Evolutionary conservation across 2,113 vertebrate genomes (phyloP).

Genomic region (Melanerpes aurifrons): DNA sequence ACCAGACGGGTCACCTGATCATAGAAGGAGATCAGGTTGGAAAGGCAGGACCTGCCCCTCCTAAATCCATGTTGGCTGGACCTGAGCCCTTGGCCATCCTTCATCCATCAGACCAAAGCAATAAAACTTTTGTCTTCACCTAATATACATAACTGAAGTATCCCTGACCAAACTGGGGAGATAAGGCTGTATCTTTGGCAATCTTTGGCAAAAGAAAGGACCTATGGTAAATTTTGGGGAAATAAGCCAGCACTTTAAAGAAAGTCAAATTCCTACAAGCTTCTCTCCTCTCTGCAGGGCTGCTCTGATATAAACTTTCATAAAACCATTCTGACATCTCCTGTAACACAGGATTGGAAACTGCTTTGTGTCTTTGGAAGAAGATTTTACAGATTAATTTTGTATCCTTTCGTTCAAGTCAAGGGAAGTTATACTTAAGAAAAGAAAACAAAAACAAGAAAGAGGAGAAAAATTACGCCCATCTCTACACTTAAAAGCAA

Average conservation of each 20-base stretch:
- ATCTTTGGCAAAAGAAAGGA: background rate
- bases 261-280: background rate
- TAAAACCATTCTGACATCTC: background rate
- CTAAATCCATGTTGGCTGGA: too few relatives aligned
- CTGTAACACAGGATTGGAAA: background rate
- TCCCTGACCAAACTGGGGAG: background rate
- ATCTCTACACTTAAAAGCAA: background rate
- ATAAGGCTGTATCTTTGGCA: rapidly evolving
- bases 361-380: background rate
- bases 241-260: background rate
- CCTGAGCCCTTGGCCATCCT: too few relatives aligned
- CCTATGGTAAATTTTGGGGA: background rate
- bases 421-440: background rate
- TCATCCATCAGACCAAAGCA: background rate
- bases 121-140: background rate
- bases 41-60: too few relatives aligned
- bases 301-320: background rate
- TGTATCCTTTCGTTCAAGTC: background rate
- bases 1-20: too few relatives aligned
- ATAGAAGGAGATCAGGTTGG: too few relatives aligned
- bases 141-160: background rate
- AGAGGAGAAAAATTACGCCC: background rate
- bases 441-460: background rate
- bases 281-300: background rate
- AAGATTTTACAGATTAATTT: background rate